Evolutionary conservation across 2,888 invertebrate species (phyloP), one percentile per base, ranked within the genome.

Genomic region (Oscheius onirici): DNA sequence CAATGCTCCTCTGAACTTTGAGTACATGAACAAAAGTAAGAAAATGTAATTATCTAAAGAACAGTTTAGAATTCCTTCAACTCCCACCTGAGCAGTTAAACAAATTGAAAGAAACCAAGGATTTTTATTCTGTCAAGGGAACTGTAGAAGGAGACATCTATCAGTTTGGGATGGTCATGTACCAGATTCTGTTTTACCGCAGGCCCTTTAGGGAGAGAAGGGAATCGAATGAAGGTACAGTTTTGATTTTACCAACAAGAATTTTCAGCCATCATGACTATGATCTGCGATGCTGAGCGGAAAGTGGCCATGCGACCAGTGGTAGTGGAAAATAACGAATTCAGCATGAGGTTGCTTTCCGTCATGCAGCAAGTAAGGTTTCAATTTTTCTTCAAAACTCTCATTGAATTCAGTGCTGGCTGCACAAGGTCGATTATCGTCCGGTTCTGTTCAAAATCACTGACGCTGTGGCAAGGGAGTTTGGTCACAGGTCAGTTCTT

Each of bases 161-260:
- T 55, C 79, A 80, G 51, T 28, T 81, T 34, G 79, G 79, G 55
- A 81, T 81, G 81, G 6, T 74, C 0, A 76, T 81, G 13, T 81
- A 79, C 40, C 81, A 81, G 46, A 80, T 81, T 52, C 22, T 81
- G 6, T 76, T 81, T 51, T 72, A 72, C 46, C 67, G 71, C 71
- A 61, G 71, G 41, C 81, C 81, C 15, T 81, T 79, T 58, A 67
- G 72, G n/a, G 77, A 79, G 51, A 61, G 74, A 43, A 68, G 55
- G 17, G 74, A 79, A 51, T 22, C 51, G 13, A 61, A 71, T 40
- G 70, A 69, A 69, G 76, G 79, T 79, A 40, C 1, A 15, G 3
- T 6, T 17, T 22, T 52, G 13, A 34, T 34, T 13, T 5, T 13
- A 15, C 6, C 5, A 57, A n/a, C 28, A 41, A 44, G 2, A 11